phyloP scores from a whole-genome alignment of 2,888 invertebrate species.

The Terebella lapidaria region DNA sequence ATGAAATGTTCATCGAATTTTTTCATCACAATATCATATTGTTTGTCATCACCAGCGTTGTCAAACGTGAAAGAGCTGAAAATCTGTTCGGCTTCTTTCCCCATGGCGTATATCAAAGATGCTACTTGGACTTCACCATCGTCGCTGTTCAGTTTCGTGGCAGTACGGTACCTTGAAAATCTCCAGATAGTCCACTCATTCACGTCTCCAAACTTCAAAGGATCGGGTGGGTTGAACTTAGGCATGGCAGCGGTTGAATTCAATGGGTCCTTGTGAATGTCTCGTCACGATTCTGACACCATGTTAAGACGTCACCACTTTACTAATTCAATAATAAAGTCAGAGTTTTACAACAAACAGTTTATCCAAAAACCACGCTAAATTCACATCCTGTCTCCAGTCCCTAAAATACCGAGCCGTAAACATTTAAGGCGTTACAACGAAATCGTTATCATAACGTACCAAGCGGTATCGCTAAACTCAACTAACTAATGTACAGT shows the following conservation, averaged over 20 bases:
- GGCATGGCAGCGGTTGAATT: background rate
- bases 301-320: too few relatives aligned
- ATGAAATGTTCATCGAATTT: conserved; percentile 1
- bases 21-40: background rate
- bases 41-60: background rate
- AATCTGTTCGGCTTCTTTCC: background rate
- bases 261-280: background rate
- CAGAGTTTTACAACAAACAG: too few relatives aligned
- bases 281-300: background rate
- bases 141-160: background rate
- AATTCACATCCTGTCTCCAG: too few relatives aligned
- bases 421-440: too few relatives aligned
- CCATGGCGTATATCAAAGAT: background rate
- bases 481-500: too few relatives aligned
- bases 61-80: background rate
- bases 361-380: too few relatives aligned
- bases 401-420: too few relatives aligned
- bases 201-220: background rate
- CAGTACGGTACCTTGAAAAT: background rate
- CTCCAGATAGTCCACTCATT: too few relatives aligned
- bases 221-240: background rate
- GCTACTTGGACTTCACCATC: background rate
- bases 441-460: too few relatives aligned
- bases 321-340: too few relatives aligned
- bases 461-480: too few relatives aligned